Conservation (phyloP, 2,888 invertebrate species). For the Ctenicera cuprea region DNA sequence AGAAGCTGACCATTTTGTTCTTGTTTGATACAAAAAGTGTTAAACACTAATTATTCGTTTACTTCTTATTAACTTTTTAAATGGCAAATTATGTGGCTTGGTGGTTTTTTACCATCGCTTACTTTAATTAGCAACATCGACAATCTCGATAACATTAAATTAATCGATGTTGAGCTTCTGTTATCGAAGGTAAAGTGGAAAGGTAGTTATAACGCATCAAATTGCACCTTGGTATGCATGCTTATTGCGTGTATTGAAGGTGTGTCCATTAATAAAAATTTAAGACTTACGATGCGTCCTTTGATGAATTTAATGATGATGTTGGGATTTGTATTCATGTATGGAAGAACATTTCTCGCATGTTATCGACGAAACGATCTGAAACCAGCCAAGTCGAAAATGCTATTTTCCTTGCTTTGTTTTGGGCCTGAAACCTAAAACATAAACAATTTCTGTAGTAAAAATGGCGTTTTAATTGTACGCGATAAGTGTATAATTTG, state of each 20-base stretch:
- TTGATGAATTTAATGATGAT: constrained; percentile 13
- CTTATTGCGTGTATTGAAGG: constrained; percentile 15
- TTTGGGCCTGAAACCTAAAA: background rate
- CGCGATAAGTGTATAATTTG: no score
- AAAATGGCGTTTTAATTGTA: no score
- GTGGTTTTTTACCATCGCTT: background rate
- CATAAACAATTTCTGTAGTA: no score
- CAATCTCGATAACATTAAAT: constrained; percentile 16
- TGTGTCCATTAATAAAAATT: constrained; percentile 6
- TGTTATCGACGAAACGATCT: constrained; percentile 4
- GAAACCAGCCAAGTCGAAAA: constrained; percentile 7
- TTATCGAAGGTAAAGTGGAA: background rate
- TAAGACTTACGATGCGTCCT: background rate
- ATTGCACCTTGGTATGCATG: constrained; percentile 22
- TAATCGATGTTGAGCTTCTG: background rate
- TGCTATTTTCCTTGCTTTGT: constrained; percentile 1
- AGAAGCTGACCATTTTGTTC: constrained; percentile 19
- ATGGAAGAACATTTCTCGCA: background rate
- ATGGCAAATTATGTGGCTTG: background rate
- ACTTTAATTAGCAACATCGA: constrained; percentile 1
- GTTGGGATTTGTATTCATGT: background rate
- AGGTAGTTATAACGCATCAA: constrained; percentile 4
- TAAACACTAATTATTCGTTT: constrained; percentile 27
- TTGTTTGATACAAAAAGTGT: constrained; percentile 30
- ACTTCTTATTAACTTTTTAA: background rate